A percentile compares a stretch with the other conserved stretches of the same genome.
Evolutionary conservation across 2,113 vertebrate species (phyloP).

Genomic region (Crotalus tigris): DNA sequence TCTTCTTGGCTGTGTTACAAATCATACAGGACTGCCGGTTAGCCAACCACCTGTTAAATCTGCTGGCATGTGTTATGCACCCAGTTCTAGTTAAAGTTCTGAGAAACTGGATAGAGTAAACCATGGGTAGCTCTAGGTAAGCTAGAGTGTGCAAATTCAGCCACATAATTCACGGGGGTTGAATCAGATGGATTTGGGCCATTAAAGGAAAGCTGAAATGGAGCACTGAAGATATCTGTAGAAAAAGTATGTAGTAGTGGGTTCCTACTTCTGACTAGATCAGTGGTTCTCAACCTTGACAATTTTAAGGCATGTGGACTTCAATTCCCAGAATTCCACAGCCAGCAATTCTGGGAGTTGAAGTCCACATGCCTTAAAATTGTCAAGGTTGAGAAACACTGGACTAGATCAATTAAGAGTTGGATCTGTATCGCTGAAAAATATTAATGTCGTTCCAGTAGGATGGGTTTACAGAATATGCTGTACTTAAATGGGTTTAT

Average conservation of each 20-base stretch:
- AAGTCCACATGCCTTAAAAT: too few relatives aligned
- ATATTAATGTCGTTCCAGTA: not conserved
- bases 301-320: too few relatives aligned
- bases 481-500: not conserved
- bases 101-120: not conserved
- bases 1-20: not conserved
- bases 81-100: not conserved
- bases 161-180: too few relatives aligned
- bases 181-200: not conserved
- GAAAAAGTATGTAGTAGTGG: too few relatives aligned
- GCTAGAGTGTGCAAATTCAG: not conserved
- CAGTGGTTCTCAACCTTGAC: too few relatives aligned
- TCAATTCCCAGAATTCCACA: too few relatives aligned
- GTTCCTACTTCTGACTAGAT: not conserved
- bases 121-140: not conserved
- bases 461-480: not conserved
- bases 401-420: not conserved
- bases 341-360: too few relatives aligned
- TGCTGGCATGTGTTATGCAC: not conserved
- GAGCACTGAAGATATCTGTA: not conserved
- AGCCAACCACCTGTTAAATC: not conserved
- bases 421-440: not conserved
- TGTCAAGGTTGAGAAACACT: too few relatives aligned
- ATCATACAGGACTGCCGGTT: not conserved
- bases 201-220: not conserved